phyloP scores from a whole-genome alignment of 53 echinoderm and acorn worm species.

The Crossaster papposus region DNA sequence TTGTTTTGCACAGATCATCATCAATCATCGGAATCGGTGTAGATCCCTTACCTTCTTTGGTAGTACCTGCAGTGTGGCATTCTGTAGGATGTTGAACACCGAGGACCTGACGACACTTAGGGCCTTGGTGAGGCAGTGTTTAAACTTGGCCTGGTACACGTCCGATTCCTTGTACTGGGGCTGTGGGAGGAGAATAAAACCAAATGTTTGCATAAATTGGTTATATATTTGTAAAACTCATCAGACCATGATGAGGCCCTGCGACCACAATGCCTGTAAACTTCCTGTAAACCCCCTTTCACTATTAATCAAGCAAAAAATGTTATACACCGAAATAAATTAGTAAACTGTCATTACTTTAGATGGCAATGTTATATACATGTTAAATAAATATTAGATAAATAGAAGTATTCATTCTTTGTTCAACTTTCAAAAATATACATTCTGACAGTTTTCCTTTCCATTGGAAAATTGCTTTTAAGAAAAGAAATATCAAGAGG shows the following conservation, averaged over 20 bases:
- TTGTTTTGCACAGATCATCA: too few species aligned
- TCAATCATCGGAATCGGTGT: background rate
- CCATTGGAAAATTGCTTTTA: background rate
- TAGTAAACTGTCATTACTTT: too few species aligned
- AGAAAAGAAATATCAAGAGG: background rate
- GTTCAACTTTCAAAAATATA: too few species aligned
- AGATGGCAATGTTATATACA: too few species aligned
- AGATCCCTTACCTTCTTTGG: conserved; percentile 71
- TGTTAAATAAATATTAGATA: background rate
- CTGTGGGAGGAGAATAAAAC: conserved; percentile 24
- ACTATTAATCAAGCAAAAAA: too few species aligned
- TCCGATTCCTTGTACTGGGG: conserved; percentile 97
- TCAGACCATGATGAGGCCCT: too few species aligned
- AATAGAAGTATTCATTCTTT: too few species aligned
- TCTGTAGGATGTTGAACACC: conserved; percentile 86
- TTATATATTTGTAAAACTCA: too few species aligned
- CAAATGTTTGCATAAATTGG: too few species aligned
- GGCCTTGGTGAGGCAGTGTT: conserved; percentile 92
- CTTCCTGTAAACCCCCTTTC: too few species aligned
- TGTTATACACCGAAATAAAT: too few species aligned
- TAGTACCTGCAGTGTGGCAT: conserved; percentile 85
- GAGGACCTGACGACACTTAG: conserved; percentile 80
- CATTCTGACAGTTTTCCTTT: background rate
- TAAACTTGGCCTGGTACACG: conserved; percentile 88
- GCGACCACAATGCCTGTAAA: too few species aligned